Conservation (phyloP, 2,888 invertebrate species). For the Altica lythri region DNA sequence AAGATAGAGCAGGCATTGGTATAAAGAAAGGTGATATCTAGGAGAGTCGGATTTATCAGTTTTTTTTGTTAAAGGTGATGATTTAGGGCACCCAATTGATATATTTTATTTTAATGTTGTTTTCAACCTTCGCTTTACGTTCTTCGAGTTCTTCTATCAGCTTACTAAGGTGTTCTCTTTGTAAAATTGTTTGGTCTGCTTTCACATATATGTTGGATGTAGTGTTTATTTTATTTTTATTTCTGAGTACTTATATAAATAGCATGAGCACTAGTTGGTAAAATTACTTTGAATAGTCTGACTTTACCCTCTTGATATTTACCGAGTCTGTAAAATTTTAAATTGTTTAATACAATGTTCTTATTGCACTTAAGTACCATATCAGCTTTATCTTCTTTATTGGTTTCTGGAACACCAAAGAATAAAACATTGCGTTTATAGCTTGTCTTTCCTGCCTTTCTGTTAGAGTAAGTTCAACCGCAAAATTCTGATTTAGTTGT, state of each 20-base stretch:
- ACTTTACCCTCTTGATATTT: neutral
- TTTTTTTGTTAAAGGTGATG: neutral
- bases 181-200: neutral
- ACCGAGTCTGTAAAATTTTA: neutral
- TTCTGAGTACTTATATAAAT: no score
- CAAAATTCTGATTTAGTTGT: neutral
- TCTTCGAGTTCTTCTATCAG: neutral
- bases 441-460: neutral
- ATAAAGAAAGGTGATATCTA: neutral
- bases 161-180: neutral
- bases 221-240: no score
- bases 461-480: neutral
- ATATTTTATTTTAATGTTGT: neutral
- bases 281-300: conserved; percentile 40
- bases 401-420: neutral
- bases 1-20: neutral
- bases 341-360: neutral
- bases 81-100: neutral
- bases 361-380: neutral
- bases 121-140: neutral
- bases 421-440: no score
- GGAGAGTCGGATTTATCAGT: neutral
- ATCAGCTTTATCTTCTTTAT: neutral
- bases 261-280: no score
- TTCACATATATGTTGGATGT: neutral